A percentile compares a stretch with the other conserved stretches of the same genome.
phyloP scores from a whole-genome alignment of 2,797 vertebrate genomes.

The Sebastiscus tertius region DNA sequence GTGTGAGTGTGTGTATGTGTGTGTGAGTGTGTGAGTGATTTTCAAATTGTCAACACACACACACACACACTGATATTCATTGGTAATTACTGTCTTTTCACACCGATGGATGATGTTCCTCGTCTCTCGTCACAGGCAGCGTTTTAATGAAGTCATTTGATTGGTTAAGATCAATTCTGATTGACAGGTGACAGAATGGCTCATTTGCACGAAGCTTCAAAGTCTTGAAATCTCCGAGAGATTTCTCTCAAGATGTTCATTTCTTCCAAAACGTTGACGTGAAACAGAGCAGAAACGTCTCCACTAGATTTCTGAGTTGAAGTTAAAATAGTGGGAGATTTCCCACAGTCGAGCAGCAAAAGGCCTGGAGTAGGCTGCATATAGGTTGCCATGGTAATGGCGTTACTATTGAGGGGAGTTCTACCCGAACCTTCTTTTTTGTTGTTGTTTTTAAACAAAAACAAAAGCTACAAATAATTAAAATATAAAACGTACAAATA shows the following conservation, averaged over 20 bases:
- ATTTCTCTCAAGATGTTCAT: slow-evolving; percentile 5
- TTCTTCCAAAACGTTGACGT: not conserved
- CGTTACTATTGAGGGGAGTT: not conserved
- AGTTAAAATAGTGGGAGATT: not conserved
- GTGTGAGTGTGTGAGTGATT: not conserved
- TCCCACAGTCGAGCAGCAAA: not conserved
- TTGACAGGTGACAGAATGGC: slow-evolving; percentile 45
- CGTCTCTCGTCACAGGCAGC: not conserved
- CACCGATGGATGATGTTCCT: slow-evolving; percentile 30
- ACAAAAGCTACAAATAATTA: not conserved
- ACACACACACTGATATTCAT: slow-evolving; percentile 18
- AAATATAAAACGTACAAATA: not conserved
- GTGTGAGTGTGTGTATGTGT: slow-evolving; percentile 32
- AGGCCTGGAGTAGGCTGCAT: not conserved
- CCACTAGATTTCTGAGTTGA: not conserved
- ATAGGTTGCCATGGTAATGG: not conserved
- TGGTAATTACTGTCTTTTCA: slow-evolving; percentile 58
- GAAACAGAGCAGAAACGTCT: not conserved
- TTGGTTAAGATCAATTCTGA: slow-evolving; percentile 46
- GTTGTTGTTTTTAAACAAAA: not conserved
- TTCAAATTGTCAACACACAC: not conserved
- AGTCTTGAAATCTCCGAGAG: not conserved
- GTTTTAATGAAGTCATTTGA: slow-evolving; percentile 44
- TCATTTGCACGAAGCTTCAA: slow-evolving; percentile 28
- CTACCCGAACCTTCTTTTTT: not conserved